Base-by-base conservation (phyloP, 2,113 vertebrate species). In the Xiphophorus hellerii region DNA sequence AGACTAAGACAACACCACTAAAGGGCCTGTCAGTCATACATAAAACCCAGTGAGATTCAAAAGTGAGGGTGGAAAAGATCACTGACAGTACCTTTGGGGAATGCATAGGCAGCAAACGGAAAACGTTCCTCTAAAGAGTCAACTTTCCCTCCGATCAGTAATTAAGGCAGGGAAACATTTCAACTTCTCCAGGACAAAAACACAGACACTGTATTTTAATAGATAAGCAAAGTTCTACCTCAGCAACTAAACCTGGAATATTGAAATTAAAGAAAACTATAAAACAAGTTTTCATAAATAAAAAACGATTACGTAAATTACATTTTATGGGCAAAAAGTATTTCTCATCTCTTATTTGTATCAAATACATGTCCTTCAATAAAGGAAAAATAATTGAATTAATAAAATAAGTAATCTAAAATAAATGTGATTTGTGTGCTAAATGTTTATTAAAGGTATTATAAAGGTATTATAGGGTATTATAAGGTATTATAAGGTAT, bases 61-160 rank as follows among this genome's bases (percentile, higher is more conserved):
- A 71, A 67, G 74, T 77, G 66, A 78, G 75, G 76, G 80, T 79
- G 76, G 78, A 84, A 83, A 81, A 73, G 78, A 88, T 87, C 78
- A 90, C 88, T 91, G 91, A 92, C 87, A 90, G 85, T 72, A 65
- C 80, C 86, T 87, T 90, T 83, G 5, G 29, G 84, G 69, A 74
- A 35, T 74, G 64, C 65, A 69, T 2, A 0, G 0, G 9, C 4
- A 30, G 14, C 0, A 71, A 71, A 61, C 28, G 5, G 62, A 37
- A 69, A 25, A 62, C 27, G 51, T 67, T 62, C 9, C 22, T 48
- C 5, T 20, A 48, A 20, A 48, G 30, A 30, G 4, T 63, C 12
- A 54, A 54, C 13, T 64, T 33, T 70, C 65, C 76, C 42, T 54
- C 37, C 69, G 10, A 65, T 78, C 30, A 73, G 69, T 68, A 76